Conservation (phyloP, 2,888 invertebrate species). For the Yponomeuta evonymella region DNA sequence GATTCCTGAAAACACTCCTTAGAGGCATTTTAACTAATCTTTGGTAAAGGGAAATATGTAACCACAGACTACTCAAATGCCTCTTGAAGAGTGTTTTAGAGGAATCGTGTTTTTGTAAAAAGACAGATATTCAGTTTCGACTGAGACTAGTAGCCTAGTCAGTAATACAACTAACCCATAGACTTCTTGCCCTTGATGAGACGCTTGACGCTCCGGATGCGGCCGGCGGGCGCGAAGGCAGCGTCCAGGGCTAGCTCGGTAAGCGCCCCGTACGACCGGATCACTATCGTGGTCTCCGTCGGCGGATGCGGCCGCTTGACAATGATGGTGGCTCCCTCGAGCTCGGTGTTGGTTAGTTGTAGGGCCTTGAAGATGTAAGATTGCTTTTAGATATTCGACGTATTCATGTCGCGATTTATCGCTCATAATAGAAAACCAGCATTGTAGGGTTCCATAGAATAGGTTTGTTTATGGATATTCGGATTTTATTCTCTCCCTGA, state of each 20-base stretch:
- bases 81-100: no score
- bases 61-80: no score
- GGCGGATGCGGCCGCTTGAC: conserved; percentile 42
- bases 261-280: conserved; percentile 44
- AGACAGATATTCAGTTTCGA: no score
- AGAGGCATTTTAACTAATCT: no score
- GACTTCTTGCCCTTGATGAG: conserved; percentile 51
- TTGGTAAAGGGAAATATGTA: no score
- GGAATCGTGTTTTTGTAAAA: no score
- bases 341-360: conserved; percentile 38
- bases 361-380: conserved; percentile 41
- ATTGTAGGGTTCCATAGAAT: no score
- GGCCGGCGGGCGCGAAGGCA: conserved; percentile 42
- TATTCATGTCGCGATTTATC: neutral
- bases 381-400: no score
- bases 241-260: conserved; percentile 41
- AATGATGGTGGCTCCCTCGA: conserved; percentile 41
- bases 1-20: no score
- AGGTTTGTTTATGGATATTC: no score
- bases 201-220: conserved; percentile 47
- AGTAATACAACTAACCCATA: conserved; percentile 35
- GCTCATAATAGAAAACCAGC: neutral
- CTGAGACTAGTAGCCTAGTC: no score
- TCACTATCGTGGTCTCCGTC: conserved; percentile 46
- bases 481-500: no score